phyloP scores from a whole-genome alignment of 2,797 vertebrate genomes.

The Mus minutoides region DNA sequence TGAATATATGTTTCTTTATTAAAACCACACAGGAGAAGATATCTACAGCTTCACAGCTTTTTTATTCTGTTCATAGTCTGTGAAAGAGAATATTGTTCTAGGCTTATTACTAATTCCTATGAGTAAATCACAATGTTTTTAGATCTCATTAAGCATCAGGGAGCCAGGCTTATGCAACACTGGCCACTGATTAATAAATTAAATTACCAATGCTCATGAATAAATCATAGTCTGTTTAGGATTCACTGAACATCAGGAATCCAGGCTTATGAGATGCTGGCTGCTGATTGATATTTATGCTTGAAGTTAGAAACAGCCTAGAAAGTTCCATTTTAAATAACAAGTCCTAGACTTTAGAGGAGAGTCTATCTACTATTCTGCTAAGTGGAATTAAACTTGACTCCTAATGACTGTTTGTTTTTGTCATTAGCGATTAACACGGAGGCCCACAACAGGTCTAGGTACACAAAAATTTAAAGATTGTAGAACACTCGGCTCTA shows the following conservation, averaged over 20 bases:
- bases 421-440: background rate
- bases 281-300: background rate
- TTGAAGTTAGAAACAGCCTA: slow-evolving; percentile 32
- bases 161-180: background rate
- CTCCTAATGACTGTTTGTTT: background rate
- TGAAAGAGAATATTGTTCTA: background rate
- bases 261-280: background rate
- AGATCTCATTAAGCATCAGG: background rate
- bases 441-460: background rate
- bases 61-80: background rate
- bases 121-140: background rate
- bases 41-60: background rate
- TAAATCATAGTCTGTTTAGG: background rate
- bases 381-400: background rate
- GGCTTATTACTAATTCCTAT: background rate
- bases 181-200: background rate
- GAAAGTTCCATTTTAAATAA: background rate
- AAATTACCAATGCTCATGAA: background rate
- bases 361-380: background rate
- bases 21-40: slow-evolving; percentile 29
- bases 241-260: background rate
- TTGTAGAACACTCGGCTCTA: background rate
- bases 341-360: background rate
- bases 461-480: background rate
- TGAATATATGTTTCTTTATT: background rate